phyloP scores from a whole-genome alignment of 2,113 vertebrate species.

The Hippocampus comes region DNA sequence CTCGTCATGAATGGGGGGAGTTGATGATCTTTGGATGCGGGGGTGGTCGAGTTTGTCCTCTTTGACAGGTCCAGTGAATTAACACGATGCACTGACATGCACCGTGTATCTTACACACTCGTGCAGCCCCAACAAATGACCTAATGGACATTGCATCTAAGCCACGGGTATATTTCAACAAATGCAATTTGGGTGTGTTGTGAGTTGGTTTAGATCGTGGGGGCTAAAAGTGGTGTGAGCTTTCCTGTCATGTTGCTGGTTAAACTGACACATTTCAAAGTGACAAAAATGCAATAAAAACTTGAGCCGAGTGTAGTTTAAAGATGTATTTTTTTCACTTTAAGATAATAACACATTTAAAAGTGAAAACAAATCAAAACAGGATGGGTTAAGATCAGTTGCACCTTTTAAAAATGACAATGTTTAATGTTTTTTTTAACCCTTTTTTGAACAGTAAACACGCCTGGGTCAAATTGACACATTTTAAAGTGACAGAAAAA shows the following conservation, averaged over 20 bases:
- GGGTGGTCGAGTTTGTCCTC: constrained; percentile 47
- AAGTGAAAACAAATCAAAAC: too few relatives aligned
- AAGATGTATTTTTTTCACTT: too few relatives aligned
- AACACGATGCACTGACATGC: constrained; percentile 9
- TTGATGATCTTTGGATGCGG: constrained; percentile 52
- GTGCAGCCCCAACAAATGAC: background rate
- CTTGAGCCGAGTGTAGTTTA: too few relatives aligned
- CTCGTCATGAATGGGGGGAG: constrained; percentile 54
- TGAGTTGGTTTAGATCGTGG: background rate
- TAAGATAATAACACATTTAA: too few relatives aligned
- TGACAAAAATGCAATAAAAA: too few relatives aligned
- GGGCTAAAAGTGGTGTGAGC: background rate
- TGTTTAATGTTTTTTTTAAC: too few relatives aligned
- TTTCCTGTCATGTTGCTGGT: background rate
- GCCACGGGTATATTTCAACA: background rate
- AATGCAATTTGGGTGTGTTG: background rate
- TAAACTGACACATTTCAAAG: too few relatives aligned
- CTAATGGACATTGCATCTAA: background rate
- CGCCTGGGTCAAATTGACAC: too few relatives aligned
- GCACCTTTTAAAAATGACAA: too few relatives aligned
- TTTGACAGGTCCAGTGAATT: constrained; percentile 36
- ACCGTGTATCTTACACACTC: constrained; percentile 2
- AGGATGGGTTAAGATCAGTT: too few relatives aligned
- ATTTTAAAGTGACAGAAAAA: too few relatives aligned
- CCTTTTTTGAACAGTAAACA: too few relatives aligned